A percentile compares a stretch with the other conserved stretches of the same genome.
phyloP scores from a whole-genome alignment of 2,797 vertebrate genomes.

The Lateolabrax maculatus region DNA sequence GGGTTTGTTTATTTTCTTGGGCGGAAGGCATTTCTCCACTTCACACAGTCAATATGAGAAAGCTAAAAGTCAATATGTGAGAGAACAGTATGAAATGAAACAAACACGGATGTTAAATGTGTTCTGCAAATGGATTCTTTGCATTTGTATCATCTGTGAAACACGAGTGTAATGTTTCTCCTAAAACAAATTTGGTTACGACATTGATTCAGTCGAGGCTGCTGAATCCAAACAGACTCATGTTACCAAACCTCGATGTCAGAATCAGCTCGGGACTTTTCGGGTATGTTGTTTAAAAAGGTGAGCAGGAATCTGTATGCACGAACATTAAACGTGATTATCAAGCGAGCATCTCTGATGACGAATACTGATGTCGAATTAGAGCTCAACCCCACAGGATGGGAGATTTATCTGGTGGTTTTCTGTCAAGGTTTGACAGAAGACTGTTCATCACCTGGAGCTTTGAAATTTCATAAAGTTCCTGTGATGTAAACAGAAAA shows the following conservation, averaged over 20 bases:
- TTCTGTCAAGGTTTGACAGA: neutral
- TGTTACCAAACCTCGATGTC: neutral
- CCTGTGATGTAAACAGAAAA: neutral
- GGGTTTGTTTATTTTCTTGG: conserved; percentile 10
- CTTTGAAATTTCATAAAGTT: neutral
- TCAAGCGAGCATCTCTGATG: neutral
- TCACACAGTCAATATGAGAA: conserved; percentile 17
- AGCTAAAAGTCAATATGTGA: conserved; percentile 40
- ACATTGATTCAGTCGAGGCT: neutral
- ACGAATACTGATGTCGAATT: neutral
- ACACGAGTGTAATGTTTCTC: neutral
- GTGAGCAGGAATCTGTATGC: too few relatives aligned
- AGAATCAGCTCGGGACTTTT: neutral
- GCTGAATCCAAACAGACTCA: neutral
- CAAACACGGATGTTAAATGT: conserved; percentile 39
- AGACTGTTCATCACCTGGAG: conserved; percentile 5
- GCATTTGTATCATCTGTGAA: neutral
- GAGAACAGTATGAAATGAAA: conserved; percentile 18
- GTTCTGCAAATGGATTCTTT: neutral
- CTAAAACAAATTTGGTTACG: conserved; percentile 35
- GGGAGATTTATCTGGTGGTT: too few relatives aligned
- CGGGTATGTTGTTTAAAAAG: too few relatives aligned
- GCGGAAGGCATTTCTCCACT: neutral
- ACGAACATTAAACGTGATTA: too few relatives aligned
- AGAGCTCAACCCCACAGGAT: neutral